These are phyloP conservation scores for Ia io DNA, from an alignment of 2,113 vertebrate genomes.

Conservation along the genomic window DNA sequence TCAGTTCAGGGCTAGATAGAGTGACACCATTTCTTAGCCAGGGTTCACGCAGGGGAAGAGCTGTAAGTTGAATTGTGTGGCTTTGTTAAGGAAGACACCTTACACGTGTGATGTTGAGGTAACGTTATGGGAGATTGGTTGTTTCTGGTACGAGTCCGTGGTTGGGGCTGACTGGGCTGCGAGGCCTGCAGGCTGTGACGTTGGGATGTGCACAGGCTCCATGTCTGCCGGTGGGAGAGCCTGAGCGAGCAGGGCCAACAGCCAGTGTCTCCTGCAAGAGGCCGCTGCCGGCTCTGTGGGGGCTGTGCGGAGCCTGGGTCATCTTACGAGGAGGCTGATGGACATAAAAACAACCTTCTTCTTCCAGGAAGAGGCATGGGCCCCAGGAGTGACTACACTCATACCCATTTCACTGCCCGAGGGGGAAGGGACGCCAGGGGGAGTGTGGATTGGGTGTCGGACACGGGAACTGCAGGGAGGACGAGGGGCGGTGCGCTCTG, in stretches of 20 bases:
- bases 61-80: slow-evolving; percentile 14
- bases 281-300: no score
- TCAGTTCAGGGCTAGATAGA: neutral
- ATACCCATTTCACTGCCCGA: neutral
- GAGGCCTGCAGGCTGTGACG: no score
- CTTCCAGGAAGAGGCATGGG: no score
- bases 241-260: no score
- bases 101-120: neutral
- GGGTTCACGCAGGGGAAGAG: neutral
- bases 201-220: no score
- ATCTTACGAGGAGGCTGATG: no score
- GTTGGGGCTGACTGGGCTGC: neutral
- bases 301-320: no score
- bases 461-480: neutral
- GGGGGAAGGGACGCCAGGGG: neutral
- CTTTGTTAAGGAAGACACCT: neutral
- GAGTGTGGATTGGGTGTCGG: neutral
- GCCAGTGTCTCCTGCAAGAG: no score
- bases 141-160: neutral
- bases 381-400: neutral
- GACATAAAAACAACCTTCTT: no score
- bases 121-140: neutral
- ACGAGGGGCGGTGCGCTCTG: neutral
- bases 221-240: no score
- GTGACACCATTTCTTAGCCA: neutral